Evolutionary conservation across 2,113 vertebrate species (phyloP).

Genomic region (Melierax canorus): DNA sequence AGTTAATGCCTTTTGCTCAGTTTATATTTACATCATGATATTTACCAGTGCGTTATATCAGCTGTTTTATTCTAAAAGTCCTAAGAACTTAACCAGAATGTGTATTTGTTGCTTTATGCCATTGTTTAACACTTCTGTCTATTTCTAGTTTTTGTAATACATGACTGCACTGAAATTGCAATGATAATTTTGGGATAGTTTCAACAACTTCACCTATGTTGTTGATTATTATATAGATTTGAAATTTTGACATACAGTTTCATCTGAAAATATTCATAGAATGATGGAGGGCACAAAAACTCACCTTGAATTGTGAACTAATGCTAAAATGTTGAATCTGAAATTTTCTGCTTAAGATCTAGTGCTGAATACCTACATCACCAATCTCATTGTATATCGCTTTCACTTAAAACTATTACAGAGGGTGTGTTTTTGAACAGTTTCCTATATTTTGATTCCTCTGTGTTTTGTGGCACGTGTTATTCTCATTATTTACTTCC

Average conservation of each 20-base stretch:
- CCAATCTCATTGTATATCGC: neutral
- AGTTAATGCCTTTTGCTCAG: neutral
- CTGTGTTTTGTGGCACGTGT: neutral
- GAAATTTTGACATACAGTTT: neutral
- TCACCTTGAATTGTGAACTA: neutral
- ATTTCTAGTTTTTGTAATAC: neutral
- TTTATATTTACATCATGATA: constrained; percentile 15
- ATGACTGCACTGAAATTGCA: neutral
- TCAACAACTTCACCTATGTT: neutral
- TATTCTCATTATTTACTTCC: constrained; percentile 37
- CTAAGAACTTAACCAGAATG: neutral
- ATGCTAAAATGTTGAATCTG: neutral
- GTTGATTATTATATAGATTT: neutral
- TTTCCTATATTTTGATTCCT: constrained; percentile 3
- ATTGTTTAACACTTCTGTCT: neutral
- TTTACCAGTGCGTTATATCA: neutral
- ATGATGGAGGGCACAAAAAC: neutral
- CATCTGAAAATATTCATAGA: neutral
- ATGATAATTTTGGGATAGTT: neutral
- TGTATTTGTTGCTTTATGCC: neutral
- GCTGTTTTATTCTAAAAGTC: neutral
- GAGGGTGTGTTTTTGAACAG: neutral
- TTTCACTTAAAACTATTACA: neutral
- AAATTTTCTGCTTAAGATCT: neutral
- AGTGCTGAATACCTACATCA: neutral